These are phyloP conservation scores for Alectura lathami DNA, from an alignment of 2,113 vertebrate genomes.

Conservation along the genomic window DNA sequence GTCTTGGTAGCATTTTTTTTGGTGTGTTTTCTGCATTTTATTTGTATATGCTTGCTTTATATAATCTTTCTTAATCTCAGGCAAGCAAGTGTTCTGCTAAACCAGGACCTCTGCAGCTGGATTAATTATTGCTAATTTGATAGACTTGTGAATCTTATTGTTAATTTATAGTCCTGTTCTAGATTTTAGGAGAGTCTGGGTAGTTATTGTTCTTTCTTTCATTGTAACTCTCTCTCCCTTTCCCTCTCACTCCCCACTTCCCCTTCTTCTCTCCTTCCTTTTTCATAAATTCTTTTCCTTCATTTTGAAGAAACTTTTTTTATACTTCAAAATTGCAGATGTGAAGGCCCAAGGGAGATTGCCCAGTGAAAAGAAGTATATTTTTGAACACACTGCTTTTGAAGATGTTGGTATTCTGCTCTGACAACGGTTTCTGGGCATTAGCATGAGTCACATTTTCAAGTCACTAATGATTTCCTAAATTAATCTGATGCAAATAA, in stretches of 20 bases:
- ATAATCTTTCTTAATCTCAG: neutral
- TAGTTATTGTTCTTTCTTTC: neutral
- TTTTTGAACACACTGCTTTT: neutral
- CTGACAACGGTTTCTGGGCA: neutral
- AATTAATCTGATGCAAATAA: constrained; percentile 3
- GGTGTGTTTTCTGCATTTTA: neutral
- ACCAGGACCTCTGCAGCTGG: neutral
- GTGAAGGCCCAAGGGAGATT: neutral
- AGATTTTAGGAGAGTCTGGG: neutral
- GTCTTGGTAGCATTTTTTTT: neutral
- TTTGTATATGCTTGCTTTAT: neutral
- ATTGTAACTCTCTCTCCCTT: neutral
- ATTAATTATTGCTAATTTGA: neutral
- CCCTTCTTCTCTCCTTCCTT: neutral
- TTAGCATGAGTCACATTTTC: constrained; percentile 6
- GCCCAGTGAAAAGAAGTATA: neutral
- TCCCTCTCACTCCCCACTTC: neutral
- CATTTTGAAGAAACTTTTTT: neutral
- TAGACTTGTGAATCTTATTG: neutral
- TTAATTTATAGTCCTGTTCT: neutral
- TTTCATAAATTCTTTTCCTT: neutral
- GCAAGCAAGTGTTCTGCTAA: neutral
- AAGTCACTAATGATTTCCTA: constrained; percentile 22
- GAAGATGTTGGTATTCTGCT: neutral
- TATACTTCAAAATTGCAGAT: neutral